Evolutionary conservation across 2,113 vertebrate species (phyloP).

Genomic region (Paramormyrops kingsleyae): DNA sequence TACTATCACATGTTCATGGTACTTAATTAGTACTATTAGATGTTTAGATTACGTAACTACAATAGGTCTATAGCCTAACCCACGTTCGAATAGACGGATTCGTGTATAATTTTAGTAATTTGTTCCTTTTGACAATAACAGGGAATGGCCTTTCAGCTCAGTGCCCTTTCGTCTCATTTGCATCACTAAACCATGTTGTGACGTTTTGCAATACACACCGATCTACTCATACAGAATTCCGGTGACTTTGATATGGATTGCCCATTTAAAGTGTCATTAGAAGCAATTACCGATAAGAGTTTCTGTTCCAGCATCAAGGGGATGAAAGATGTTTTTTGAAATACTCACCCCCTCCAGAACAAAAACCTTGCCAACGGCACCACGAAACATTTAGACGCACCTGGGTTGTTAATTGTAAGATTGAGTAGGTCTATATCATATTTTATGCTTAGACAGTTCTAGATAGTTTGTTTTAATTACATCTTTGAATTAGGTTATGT

Average conservation of each 20-base stretch:
- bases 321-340: neutral
- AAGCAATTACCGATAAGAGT: neutral
- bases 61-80: neutral
- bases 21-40: neutral
- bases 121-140: neutral
- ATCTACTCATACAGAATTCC: conserved; percentile 2
- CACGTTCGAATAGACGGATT: neutral
- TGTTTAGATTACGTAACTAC: neutral
- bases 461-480: neutral
- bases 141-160: neutral
- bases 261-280: neutral
- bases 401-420: neutral
- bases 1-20: neutral
- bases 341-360: neutral
- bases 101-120: neutral
- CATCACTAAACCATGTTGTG: conserved; percentile 7
- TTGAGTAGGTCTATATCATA: neutral
- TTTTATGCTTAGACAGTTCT: neutral
- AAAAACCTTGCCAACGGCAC: neutral
- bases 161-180: neutral
- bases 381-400: neutral
- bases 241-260: conserved; percentile 16
- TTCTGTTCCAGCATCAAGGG: neutral
- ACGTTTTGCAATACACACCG: conserved; percentile 2
- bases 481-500: neutral